phyloP scores from a whole-genome alignment of 2,113 vertebrate species.

The Triplophysa siluroides region DNA sequence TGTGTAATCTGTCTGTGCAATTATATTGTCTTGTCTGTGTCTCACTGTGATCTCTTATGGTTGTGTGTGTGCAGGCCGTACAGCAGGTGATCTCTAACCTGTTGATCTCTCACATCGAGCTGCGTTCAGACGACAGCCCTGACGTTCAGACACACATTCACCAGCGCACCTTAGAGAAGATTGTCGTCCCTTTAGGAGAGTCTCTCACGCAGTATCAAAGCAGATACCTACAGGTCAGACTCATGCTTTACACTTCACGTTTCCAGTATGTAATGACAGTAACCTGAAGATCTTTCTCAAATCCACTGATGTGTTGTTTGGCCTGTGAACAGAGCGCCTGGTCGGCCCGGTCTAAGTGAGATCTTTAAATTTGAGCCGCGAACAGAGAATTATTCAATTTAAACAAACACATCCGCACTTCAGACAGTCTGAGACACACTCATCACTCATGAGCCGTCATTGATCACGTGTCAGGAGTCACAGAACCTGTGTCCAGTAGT shows the following conservation, averaged over 20 bases:
- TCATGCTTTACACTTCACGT: no score
- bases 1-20: no score
- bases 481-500: neutral
- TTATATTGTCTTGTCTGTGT: neutral
- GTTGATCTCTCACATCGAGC: conserved; percentile 88
- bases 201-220: conserved; percentile 77
- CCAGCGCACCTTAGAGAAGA: conserved; percentile 86
- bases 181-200: conserved; percentile 87
- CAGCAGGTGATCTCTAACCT: conserved; percentile 95
- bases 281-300: no score
- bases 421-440: no score
- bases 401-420: neutral
- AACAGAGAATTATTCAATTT: no score
- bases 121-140: conserved; percentile 88
- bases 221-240: conserved; percentile 82
- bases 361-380: no score
- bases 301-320: no score
- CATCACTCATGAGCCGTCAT: no score
- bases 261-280: neutral
- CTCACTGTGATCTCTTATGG: neutral
- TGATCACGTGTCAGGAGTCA: no score
- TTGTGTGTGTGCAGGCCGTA: conserved; percentile 77
- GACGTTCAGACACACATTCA: conserved; percentile 89
- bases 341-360: no score
- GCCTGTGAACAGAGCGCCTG: no score